Evolutionary conservation across 2,113 vertebrate genomes (phyloP), one percentile per base, ranked within the genome.

Genomic region (Barnardius zonarius): DNA sequence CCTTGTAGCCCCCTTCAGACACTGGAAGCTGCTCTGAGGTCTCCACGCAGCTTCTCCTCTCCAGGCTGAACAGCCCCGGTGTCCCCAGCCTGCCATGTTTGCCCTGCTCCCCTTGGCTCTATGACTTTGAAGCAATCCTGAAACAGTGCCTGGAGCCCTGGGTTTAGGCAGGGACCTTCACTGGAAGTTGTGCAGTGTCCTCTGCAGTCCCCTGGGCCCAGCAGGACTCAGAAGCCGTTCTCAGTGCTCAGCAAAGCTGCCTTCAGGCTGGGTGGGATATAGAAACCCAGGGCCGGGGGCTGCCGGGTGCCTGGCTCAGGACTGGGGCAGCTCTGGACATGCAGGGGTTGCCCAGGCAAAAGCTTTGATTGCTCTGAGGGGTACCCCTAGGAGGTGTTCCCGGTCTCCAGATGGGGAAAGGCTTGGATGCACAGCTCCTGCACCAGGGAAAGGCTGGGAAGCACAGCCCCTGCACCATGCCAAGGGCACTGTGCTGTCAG

Each of bases 381-480:
- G 16, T 8, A 55, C 20, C 20, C 35, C 25, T 43, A 57, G 51
- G 30, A 78, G 39, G 35, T 6, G 27, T 3, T 5, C 6, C 10
- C 31, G 35, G 52, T 51, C 28, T 49, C 49, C 27, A 62, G 18
- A 27, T 6, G 16, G 55, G n/a, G 57, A 57, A 37, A 61, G 55
- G 31, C 39, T 39, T 39, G 39, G 41, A 43, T 15, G 41, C 41
- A 43, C 25, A 0, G 51, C 51, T 27, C 14, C 23, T 49, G 48
- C 48, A 14, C 7, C 13, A 25, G 48, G n/a, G 62, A 55, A 41
- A 61, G 55, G 41, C 23, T 72, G 63, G 62, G 30, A 54, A 10
- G 6, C 0, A 0, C 57, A 6, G 11, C 2, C 41, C 37, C 19
- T 6, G 9, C 22, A 1, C 1, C 3, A 11, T 11, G 7, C 62